phyloP scores from a whole-genome alignment of 2,113 vertebrate species.

The Channa argus region DNA sequence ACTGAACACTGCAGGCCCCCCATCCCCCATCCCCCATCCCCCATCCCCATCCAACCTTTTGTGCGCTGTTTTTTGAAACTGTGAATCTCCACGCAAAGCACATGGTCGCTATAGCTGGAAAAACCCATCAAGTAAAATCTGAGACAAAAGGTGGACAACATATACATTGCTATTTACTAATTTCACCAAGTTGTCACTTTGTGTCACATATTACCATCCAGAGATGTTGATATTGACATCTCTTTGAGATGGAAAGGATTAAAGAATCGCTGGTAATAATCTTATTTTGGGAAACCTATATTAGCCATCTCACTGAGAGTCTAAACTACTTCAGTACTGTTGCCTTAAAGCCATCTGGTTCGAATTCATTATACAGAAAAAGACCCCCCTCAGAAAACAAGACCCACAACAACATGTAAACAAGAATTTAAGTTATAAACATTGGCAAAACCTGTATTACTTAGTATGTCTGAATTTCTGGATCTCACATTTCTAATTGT shows the following conservation, averaged over 20 bases:
- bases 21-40: slow-evolving; percentile 13
- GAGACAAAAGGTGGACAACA: neutral
- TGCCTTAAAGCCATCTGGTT: neutral
- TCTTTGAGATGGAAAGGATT: neutral
- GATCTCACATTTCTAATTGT: slow-evolving; percentile 13
- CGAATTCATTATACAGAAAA: neutral
- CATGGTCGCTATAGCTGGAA: slow-evolving; percentile 3
- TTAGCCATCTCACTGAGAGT: neutral
- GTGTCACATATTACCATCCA: neutral
- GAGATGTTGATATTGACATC: neutral
- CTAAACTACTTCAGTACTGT: slow-evolving; percentile 2
- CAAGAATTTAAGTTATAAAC: neutral
- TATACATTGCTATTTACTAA: neutral
- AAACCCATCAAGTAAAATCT: slow-evolving; percentile 15
- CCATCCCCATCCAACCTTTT: slow-evolving; percentile 30
- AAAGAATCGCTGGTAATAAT: slow-evolving; percentile 30
- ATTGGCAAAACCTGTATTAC: neutral
- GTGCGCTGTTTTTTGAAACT: slow-evolving; percentile 39
- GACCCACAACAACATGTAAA: neutral
- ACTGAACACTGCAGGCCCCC: slow-evolving; percentile 40
- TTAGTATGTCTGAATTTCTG: slow-evolving; percentile 20
- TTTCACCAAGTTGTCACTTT: neutral
- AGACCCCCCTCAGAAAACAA: no score
- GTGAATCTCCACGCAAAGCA: slow-evolving; percentile 23
- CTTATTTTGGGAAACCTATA: slow-evolving; percentile 32